Evolutionary conservation across 2,888 invertebrate species (phyloP).

Genomic region (Phrixothrix hirtus): DNA sequence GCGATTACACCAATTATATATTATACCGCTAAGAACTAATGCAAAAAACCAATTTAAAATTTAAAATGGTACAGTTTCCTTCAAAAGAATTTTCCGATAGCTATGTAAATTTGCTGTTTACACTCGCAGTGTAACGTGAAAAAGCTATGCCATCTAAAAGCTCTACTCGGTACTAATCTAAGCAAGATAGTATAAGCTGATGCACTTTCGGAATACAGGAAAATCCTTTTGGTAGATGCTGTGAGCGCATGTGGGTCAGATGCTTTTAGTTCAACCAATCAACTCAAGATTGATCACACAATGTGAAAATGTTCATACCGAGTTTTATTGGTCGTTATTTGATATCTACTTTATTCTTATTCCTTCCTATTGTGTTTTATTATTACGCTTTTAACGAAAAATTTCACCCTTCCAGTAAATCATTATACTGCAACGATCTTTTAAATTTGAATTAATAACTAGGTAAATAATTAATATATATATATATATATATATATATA

Average conservation of each 20-base stretch:
- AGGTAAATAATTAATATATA: no score
- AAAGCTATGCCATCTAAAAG: constrained; percentile 5
- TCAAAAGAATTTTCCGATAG: no score
- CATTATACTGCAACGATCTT: no score
- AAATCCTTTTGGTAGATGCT: constrained; percentile 24
- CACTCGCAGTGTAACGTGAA: neutral
- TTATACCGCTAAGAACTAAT: no score
- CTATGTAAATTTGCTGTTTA: neutral
- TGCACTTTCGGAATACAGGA: constrained; percentile 23
- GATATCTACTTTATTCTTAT: constrained; percentile 12
- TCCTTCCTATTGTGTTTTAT: constrained; percentile 4
- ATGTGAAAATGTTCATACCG: constrained; percentile 24
- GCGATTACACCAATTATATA: no score
- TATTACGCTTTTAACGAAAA: no score
- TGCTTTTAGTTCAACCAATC: constrained; percentile 28
- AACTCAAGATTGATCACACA: constrained; percentile 34
- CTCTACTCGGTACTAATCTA: constrained; percentile 14
- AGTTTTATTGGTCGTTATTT: constrained; percentile 14
- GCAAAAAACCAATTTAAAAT: no score
- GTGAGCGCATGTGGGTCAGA: constrained; percentile 21
- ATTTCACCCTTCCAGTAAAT: no score
- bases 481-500: no score
- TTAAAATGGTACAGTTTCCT: no score
- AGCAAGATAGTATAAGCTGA: constrained; percentile 16
- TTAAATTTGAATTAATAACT: no score